Evolutionary conservation across 2,888 invertebrate species (phyloP).

Genomic region (Melanotus villosus): DNA sequence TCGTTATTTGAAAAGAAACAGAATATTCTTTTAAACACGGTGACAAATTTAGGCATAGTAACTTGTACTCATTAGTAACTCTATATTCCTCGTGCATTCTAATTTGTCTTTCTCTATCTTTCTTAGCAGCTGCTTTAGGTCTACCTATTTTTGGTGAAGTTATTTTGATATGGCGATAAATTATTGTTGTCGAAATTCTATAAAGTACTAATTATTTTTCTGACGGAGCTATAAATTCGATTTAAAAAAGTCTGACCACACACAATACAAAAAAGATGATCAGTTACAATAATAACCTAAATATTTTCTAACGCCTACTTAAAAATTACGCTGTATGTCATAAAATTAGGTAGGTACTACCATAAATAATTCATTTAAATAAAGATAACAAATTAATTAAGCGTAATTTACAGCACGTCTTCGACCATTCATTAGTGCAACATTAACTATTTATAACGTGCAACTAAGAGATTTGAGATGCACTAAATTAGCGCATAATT

Average conservation of each 20-base stretch:
- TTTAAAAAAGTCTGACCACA: background rate
- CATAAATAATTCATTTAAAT: background rate
- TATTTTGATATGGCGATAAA: conserved; percentile 19
- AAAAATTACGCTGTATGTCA: too few relatives aligned
- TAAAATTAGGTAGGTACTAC: background rate
- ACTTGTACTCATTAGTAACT: conserved; percentile 30
- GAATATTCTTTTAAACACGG: background rate
- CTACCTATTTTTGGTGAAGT: conserved; percentile 9
- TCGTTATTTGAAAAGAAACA: conserved; percentile 18
- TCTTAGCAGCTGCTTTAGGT: background rate
- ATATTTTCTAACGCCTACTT: background rate
- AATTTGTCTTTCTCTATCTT: conserved; percentile 15
- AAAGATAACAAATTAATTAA: conserved; percentile 46
- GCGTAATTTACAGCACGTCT: conserved; percentile 48
- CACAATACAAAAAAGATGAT: background rate
- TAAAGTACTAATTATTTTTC: conserved; percentile 19
- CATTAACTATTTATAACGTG: conserved; percentile 52
- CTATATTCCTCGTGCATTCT: background rate
- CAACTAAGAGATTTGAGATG: conserved; percentile 48
- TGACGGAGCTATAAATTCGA: background rate
- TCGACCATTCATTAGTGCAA: conserved; percentile 48
- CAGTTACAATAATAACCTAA: background rate
- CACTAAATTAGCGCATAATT: conserved; percentile 55
- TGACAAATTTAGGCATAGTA: conserved; percentile 15
- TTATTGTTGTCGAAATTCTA: conserved; percentile 12